Evolutionary conservation across 1,140 invertebrate species (phyloP).

Genomic region (Sitobion miscanthi): DNA sequence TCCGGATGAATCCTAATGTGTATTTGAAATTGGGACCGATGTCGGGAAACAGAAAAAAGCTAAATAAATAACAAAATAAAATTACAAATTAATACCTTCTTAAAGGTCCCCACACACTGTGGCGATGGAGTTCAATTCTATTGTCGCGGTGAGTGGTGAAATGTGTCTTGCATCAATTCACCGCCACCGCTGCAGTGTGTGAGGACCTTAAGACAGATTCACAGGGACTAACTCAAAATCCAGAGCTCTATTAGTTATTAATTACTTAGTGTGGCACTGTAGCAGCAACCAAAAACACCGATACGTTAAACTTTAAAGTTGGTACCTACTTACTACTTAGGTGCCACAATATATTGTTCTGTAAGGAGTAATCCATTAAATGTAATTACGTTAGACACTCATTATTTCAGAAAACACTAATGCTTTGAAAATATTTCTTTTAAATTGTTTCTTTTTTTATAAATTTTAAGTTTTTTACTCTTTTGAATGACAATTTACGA

Average conservation of each 20-base stretch:
- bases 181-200: no score
- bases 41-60: slow-evolving; percentile 81
- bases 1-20: slow-evolving; percentile 82
- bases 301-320: not conserved
- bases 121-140: no score
- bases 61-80: slow-evolving; percentile 63
- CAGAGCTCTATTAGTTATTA: not conserved
- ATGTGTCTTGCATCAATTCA: no score
- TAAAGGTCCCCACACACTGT: no score
- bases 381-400: no score
- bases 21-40: slow-evolving; percentile 90
- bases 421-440: no score
- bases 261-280: not conserved
- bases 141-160: no score
- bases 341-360: not conserved
- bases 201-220: not conserved
- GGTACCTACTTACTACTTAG: not conserved
- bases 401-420: no score
- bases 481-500: no score
- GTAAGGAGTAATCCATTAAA: not conserved
- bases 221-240: not conserved
- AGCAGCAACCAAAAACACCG: not conserved
- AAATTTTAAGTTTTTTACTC: no score
- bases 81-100: not conserved
- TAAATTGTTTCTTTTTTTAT: no score